A percentile compares a stretch with the other conserved stretches of the same genome.
Evolutionary conservation across 2,888 invertebrate genomes (phyloP).

Genomic region (Acholoe squamosa): DNA sequence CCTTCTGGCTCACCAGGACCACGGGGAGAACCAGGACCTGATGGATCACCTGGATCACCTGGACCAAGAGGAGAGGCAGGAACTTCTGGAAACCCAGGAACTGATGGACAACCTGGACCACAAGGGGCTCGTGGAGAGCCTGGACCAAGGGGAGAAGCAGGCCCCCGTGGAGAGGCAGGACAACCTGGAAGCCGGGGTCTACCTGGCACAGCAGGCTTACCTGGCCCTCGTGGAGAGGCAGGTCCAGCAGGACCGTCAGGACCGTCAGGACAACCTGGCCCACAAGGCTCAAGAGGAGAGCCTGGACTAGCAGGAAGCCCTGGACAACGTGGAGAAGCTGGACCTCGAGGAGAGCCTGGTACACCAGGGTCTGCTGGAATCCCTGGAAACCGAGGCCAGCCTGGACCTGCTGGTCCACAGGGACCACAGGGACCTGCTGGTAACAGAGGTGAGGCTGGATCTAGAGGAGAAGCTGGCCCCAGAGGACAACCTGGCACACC

Average conservation of each 20-base stretch:
- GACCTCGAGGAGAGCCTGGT: constrained; percentile 66
- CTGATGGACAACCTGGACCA: constrained; percentile 64
- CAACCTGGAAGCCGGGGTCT: constrained; percentile 64
- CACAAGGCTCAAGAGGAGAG: constrained; percentile 51
- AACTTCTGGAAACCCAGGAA: constrained; percentile 61
- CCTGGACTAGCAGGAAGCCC: constrained; percentile 64
- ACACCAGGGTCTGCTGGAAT: constrained; percentile 62
- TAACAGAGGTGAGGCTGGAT: constrained; percentile 53
- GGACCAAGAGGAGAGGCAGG: constrained; percentile 66
- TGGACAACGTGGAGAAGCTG: constrained; percentile 65
- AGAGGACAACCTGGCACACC: constrained; percentile 66
- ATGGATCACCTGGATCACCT: constrained; percentile 61
- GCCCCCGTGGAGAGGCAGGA: constrained; percentile 66
- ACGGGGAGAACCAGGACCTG: constrained; percentile 72
- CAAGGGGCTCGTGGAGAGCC: constrained; percentile 45
- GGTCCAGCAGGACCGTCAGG: constrained; percentile 62
- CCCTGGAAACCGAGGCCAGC: constrained; percentile 66
- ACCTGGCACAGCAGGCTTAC: constrained; percentile 63
- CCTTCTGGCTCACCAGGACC: constrained; percentile 63
- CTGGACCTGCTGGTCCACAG: constrained; percentile 60
- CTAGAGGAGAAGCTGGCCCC: constrained; percentile 65
- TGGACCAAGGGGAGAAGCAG: constrained; percentile 65
- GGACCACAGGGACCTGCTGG: constrained; percentile 56
- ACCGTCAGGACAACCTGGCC: constrained; percentile 44
- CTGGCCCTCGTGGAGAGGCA: constrained; percentile 62